Evolutionary conservation across 2,113 vertebrate species (phyloP).

Genomic region (Phaethon lepturus): DNA sequence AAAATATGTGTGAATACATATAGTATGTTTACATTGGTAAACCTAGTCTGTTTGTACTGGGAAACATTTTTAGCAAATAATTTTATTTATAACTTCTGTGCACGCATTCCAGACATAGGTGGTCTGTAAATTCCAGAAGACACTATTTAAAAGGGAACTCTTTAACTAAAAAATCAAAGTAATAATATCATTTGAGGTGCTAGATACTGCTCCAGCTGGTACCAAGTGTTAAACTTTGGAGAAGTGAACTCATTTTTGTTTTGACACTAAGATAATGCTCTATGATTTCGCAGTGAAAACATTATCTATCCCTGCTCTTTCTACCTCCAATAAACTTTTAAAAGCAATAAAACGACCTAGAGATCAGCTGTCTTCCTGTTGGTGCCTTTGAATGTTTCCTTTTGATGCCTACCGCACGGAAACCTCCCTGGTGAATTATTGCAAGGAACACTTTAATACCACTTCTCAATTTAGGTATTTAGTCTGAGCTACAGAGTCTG

Average conservation of each 20-base stretch:
- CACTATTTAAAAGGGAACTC: slow-evolving; percentile 61
- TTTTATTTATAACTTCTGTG: slow-evolving; percentile 69
- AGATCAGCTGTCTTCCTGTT: slow-evolving; percentile 1
- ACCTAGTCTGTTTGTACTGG: slow-evolving; percentile 45
- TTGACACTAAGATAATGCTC: slow-evolving; percentile 62
- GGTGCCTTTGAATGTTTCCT: slow-evolving; percentile 19
- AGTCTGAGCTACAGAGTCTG: not conserved
- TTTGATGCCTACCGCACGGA: slow-evolving; percentile 44
- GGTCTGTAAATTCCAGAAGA: slow-evolving; percentile 64
- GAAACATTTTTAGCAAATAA: slow-evolving; percentile 68
- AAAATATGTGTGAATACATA: slow-evolving; percentile 27
- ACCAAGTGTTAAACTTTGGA: slow-evolving; percentile 55
- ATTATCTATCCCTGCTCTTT: slow-evolving; percentile 14
- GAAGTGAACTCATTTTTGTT: slow-evolving; percentile 50
- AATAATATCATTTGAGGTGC: not conserved
- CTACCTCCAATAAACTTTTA: slow-evolving; percentile 61
- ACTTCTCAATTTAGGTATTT: not conserved
- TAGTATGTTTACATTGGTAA: slow-evolving; percentile 42
- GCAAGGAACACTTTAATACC: not conserved
- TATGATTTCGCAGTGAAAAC: slow-evolving; percentile 42
- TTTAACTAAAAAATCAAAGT: slow-evolving; percentile 21
- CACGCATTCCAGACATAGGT: slow-evolving; percentile 72
- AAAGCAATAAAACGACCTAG: slow-evolving; percentile 46
- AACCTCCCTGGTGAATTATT: not conserved
- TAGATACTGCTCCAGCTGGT: slow-evolving; percentile 65